Evolutionary conservation across 2,888 invertebrate species (phyloP).

Genomic region (Cosmia pyralina): DNA sequence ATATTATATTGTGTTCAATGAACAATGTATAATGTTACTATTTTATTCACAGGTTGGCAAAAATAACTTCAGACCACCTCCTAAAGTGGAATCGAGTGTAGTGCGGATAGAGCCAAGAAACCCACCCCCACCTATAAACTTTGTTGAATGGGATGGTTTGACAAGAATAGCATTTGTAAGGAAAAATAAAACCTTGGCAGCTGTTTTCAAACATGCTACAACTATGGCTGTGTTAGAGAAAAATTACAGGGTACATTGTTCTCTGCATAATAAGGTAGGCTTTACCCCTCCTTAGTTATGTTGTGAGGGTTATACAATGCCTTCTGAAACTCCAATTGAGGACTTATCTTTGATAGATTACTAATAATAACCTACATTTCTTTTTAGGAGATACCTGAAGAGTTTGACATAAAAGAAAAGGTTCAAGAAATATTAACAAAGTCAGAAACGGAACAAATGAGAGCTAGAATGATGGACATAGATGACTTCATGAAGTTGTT

Average conservation of each 20-base stretch:
- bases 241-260: slow-evolving; percentile 97
- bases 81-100: slow-evolving; percentile 99
- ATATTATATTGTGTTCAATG: neutral
- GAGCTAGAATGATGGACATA: slow-evolving; percentile 98
- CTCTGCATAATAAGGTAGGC: slow-evolving; percentile 93
- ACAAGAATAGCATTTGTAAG: slow-evolving; percentile 98
- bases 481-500: slow-evolving; percentile 98
- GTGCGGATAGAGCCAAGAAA: slow-evolving; percentile 99
- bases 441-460: slow-evolving; percentile 92
- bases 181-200: slow-evolving; percentile 98
- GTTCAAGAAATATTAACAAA: slow-evolving; percentile 93
- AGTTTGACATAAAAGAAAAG: slow-evolving; percentile 95
- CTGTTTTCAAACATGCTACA: slow-evolving; percentile 96
- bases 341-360: neutral
- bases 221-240: slow-evolving; percentile 96
- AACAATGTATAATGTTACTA: neutral
- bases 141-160: slow-evolving; percentile 99
- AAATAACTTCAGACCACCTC: slow-evolving; percentile 99
- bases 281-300: neutral
- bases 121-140: slow-evolving; percentile 98
- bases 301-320: neutral
- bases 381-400: slow-evolving; percentile 92
- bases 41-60: slow-evolving; percentile 94
- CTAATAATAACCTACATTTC: neutral
- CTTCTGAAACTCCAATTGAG: neutral